Conservation (phyloP, 2,888 invertebrate genomes). For the Flabesymbios commensalis region DNA sequence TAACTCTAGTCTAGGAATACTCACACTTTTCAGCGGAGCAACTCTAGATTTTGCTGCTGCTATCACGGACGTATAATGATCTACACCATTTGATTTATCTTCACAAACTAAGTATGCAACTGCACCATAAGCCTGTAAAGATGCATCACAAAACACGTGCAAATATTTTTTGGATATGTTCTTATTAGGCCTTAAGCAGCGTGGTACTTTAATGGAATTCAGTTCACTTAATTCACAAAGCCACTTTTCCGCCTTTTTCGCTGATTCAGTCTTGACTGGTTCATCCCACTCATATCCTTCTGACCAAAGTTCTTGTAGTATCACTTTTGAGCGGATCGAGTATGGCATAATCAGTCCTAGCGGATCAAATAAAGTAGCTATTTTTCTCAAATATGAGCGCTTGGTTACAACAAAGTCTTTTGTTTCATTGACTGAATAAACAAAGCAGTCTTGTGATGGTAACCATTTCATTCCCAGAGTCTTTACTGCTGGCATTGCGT, state of each 20-base stretch:
- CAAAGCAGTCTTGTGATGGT: conserved; percentile 24
- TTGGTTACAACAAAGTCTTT: conserved; percentile 41
- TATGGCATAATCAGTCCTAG: conserved; percentile 42
- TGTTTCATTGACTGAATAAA: conserved; percentile 9
- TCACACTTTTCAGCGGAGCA: neutral
- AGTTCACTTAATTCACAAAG: conserved; percentile 24
- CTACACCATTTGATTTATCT: too few species aligned
- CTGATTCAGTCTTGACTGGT: conserved; percentile 13
- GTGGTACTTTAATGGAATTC: conserved; percentile 17
- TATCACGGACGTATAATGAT: neutral
- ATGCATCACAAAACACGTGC: conserved; percentile 7
- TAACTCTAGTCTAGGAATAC: conserved; percentile 7
- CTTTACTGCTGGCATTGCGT: conserved; percentile 26
- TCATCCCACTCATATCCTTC: conserved; percentile 42
- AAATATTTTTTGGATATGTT: neutral
- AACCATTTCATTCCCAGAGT: conserved; percentile 30
- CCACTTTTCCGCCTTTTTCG: conserved; percentile 18
- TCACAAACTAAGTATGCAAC: neutral
- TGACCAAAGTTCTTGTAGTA: conserved; percentile 44
- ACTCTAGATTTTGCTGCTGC: neutral
- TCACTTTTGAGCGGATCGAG: conserved; percentile 37
- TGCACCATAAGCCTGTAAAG: conserved; percentile 2
- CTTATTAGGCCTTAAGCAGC: conserved; percentile 20
- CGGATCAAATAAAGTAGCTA: conserved; percentile 47
- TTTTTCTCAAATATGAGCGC: conserved; percentile 30